Base-by-base conservation (phyloP, 2,888 invertebrate genomes). In the Leptopilina myrica region DNA sequence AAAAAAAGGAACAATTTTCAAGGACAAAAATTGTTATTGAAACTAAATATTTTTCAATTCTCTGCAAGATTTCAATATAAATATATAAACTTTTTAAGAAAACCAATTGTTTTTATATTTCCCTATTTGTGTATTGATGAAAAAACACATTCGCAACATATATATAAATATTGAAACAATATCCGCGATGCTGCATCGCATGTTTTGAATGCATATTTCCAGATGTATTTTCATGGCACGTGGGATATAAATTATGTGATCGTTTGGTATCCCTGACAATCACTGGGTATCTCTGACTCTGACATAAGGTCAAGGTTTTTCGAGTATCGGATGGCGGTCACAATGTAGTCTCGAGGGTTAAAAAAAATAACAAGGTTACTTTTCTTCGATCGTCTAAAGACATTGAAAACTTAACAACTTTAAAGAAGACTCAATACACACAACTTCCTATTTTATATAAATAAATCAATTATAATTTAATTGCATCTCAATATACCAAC, bases 291-390 rank as follows among this genome's bases (percentile, higher is more conserved):
- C 66, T 66, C n/a, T 43, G 46, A 46, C 66, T 67, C 66, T 67
- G 15, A 67, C 49, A 69, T 26, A 69, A 69, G 53, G 69, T 69
- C 69, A 69, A 53, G 69, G 69, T 69, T 67, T 46, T 49, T 69
- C 49, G 26, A 69, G 53, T 69, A 53, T 69, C 49, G 14, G 69
- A 69, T 69, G 69, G 14, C 69, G 26, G 26, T 69, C 49, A 53
- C 62, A 62, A 49, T 49, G 40, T 43, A 65, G 49, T 49, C 46
- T 33, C 33, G 69, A n/a, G 20, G 69, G 66, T 53, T 20, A 26
- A 49, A 67, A 69, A 69, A 49, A 49, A 49, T 49, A 49, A 69
- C 26, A 69, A 69, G 26, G 49, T 14, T 69, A 12, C 49, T 14
- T 53, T 14, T 69, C 26, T 49, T 49, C 53, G 26, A 53, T 69